Evolutionary conservation across 2,113 vertebrate genomes (phyloP).

Genomic region (Protobothrops mucrosquamatus): DNA sequence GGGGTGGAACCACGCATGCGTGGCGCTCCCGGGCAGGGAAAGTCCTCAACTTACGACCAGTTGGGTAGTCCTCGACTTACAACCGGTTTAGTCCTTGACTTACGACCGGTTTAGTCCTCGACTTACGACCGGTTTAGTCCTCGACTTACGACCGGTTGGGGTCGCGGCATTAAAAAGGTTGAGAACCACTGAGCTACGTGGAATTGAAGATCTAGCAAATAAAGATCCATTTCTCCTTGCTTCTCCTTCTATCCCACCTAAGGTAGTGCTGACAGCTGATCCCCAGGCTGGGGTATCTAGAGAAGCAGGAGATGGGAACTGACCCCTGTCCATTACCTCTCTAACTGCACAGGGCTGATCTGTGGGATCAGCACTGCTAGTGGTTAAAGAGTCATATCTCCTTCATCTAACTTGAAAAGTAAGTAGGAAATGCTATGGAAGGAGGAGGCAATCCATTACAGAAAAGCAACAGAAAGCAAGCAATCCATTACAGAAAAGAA

Average conservation of each 20-base stretch:
- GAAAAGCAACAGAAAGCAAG: neutral
- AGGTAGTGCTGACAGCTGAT: neutral
- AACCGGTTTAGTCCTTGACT: too few relatives aligned
- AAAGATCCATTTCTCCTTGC: neutral
- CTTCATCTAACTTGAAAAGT: neutral
- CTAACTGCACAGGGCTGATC: neutral
- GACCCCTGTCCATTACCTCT: neutral
- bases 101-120: too few relatives aligned
- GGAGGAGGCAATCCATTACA: neutral
- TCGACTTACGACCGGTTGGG: too few relatives aligned
- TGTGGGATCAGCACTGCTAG: neutral
- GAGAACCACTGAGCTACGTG: too few relatives aligned
- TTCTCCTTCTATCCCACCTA: neutral
- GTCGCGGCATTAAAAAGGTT: too few relatives aligned
- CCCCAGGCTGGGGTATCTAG: neutral
- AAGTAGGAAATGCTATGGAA: neutral
- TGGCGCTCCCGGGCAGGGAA: too few relatives aligned
- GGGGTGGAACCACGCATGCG: too few relatives aligned
- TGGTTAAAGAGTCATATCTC: neutral
- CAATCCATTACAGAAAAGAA: neutral
- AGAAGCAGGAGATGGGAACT: neutral
- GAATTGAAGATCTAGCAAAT: neutral
- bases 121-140: too few relatives aligned
- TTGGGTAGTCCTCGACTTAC: too few relatives aligned
- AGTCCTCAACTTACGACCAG: too few relatives aligned